Evolutionary conservation across 2,797 vertebrate species (phyloP).

Genomic region (Triplophysa yarkandensis): DNA sequence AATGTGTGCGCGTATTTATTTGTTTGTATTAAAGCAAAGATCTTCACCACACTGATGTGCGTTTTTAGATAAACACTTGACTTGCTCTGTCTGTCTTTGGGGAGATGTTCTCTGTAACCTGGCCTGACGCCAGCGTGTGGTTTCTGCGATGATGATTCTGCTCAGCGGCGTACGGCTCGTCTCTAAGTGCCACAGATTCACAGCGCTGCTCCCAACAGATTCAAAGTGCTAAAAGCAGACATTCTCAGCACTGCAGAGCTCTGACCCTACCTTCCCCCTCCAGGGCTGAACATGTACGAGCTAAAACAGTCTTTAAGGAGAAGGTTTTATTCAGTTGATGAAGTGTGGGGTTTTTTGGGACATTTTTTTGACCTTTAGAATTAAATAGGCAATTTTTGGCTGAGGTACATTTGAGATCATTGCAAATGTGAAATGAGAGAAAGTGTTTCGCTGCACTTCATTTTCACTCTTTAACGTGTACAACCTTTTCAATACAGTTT

Average conservation of each 20-base stretch:
- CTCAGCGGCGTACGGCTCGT: slow-evolving; percentile 25
- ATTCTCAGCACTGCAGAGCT: slow-evolving; percentile 35
- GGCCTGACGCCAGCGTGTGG: slow-evolving; percentile 38
- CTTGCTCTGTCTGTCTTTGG: slow-evolving; percentile 23
- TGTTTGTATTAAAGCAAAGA: neutral
- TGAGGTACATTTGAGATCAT: neutral
- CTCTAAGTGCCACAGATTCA: slow-evolving; percentile 59
- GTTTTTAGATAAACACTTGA: slow-evolving; percentile 42
- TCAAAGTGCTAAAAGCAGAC: slow-evolving; percentile 58
- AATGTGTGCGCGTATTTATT: neutral
- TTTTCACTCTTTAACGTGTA: neutral
- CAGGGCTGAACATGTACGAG: slow-evolving; percentile 7
- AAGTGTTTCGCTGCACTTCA: neutral
- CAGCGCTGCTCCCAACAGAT: slow-evolving; percentile 52
- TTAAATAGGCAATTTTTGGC: neutral
- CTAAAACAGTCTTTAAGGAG: neutral
- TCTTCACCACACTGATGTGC: neutral
- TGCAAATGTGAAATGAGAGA: neutral
- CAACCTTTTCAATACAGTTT: too few species aligned
- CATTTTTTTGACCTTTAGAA: neutral
- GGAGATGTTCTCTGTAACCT: slow-evolving; percentile 48
- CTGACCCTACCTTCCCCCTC: slow-evolving; percentile 1
- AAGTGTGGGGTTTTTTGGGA: neutral
- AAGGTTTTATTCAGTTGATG: neutral
- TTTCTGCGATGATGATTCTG: slow-evolving; percentile 29